These are phyloP conservation scores for Pseudococcus longispinus DNA, from an alignment of 2,888 invertebrate species.

Conservation along the genomic window DNA sequence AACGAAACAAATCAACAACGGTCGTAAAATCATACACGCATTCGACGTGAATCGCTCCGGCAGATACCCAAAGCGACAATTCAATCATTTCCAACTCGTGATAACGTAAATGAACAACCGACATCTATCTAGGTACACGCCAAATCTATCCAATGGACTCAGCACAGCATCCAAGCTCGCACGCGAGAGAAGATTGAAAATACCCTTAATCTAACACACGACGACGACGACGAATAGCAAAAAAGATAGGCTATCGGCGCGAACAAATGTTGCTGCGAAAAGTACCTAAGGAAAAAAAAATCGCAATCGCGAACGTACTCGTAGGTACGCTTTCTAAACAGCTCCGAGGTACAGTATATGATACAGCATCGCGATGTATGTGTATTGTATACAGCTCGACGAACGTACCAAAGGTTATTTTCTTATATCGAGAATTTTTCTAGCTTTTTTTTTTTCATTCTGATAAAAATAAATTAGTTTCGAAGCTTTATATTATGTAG, in stretches of 20 bases:
- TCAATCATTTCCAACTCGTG: constrained; percentile 34
- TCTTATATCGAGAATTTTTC: constrained; percentile 13
- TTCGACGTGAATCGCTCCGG: background rate
- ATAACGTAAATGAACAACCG: constrained; percentile 19
- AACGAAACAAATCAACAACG: background rate
- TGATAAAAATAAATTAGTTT: constrained; percentile 34
- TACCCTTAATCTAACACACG: background rate
- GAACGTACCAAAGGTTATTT: background rate
- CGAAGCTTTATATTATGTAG: background rate
- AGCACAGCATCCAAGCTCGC: background rate
- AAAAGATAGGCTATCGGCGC: constrained; percentile 18
- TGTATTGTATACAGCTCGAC: background rate
- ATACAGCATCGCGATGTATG: background rate
- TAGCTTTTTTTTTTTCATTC: background rate
- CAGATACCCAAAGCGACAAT: constrained; percentile 31
- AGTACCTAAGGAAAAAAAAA: background rate
- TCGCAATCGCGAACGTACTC: background rate
- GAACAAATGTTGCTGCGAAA: background rate
- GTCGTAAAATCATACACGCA: constrained; percentile 15
- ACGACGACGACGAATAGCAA: background rate
- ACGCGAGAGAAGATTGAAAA: constrained; percentile 26
- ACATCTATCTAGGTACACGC: background rate
- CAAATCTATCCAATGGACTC: constrained; percentile 17
- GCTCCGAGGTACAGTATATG: background rate
- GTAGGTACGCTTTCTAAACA: background rate